A percentile compares a stretch with the other conserved stretches of the same genome.
These are phyloP conservation scores for Physella acuta DNA, from an alignment of 1,140 invertebrate species.

Conservation along the genomic window DNA sequence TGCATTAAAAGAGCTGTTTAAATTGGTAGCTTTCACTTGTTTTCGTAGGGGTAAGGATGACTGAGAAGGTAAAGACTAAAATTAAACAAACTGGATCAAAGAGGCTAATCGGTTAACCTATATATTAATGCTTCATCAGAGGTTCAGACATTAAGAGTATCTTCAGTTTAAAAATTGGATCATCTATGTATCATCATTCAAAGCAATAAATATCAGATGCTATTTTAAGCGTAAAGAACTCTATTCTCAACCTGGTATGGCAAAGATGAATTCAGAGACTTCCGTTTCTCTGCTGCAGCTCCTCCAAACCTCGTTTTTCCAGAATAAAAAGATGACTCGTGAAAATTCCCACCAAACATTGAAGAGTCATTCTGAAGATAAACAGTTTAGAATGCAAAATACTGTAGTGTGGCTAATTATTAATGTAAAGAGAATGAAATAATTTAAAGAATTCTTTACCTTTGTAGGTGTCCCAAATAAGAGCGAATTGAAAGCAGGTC, in stretches of 20 bases:
- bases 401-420: no score
- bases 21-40: constrained; percentile 31
- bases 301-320: constrained; percentile 81
- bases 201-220: no score
- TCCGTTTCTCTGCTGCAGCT: constrained; percentile 64
- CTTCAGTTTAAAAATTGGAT: no score
- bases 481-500: constrained; percentile 14
- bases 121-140: no score
- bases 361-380: constrained; percentile 11
- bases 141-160: no score
- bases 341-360: constrained; percentile 43
- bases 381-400: background rate
- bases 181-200: no score
- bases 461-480: constrained; percentile 8
- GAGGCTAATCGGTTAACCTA: no score
- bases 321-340: constrained; percentile 76
- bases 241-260: constrained; percentile 49
- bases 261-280: constrained; percentile 32
- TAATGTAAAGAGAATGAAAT: background rate
- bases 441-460: background rate
- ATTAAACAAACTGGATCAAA: background rate
- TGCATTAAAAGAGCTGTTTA: constrained; percentile 30
- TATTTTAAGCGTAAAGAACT: no score
- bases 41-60: constrained; percentile 27
- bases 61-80: constrained; percentile 25